Conservation (phyloP, 2,888 invertebrate genomes). For the Drosophila longiperda region DNA sequence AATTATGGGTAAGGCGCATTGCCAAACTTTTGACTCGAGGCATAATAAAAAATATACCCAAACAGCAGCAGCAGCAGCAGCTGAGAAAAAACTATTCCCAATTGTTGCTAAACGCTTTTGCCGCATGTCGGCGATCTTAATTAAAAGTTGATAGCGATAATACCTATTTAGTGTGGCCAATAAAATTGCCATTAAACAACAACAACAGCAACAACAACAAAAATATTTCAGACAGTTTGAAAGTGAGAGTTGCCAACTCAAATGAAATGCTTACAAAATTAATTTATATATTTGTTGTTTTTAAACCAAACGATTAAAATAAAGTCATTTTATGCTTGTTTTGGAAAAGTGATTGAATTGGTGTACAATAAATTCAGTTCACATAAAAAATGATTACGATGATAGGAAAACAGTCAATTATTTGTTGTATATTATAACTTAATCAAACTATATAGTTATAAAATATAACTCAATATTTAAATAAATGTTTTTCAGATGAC, state of each 20-base stretch:
- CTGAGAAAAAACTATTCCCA: slow-evolving; percentile 56
- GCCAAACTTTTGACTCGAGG: slow-evolving; percentile 23
- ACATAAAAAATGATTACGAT: background rate
- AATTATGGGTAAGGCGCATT: slow-evolving; percentile 70
- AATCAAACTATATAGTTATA: background rate
- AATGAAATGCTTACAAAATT: slow-evolving; percentile 24
- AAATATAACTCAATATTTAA: background rate
- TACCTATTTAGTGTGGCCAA: slow-evolving; percentile 58
- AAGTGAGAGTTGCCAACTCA: slow-evolving; percentile 64
- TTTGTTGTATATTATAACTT: background rate
- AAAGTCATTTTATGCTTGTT: background rate
- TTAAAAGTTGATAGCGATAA: slow-evolving; percentile 75
- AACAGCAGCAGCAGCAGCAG: background rate
- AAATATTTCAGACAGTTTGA: slow-evolving; percentile 19
- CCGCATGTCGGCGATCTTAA: slow-evolving; percentile 68
- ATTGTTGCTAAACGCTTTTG: slow-evolving; percentile 65
- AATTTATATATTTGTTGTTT: slow-evolving; percentile 12
- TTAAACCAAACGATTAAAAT: background rate
- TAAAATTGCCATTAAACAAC: slow-evolving; percentile 59
- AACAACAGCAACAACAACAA: no score
- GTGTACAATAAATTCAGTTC: background rate
- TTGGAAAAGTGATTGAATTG: background rate
- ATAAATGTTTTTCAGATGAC: background rate
- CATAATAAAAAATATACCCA: slow-evolving; percentile 2
- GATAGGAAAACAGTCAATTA: background rate